Percentiles rank a stretch among this genome's conserved stretches.
Conservation (phyloP, 2,888 invertebrate species). For the Nomada lathburiana region DNA sequence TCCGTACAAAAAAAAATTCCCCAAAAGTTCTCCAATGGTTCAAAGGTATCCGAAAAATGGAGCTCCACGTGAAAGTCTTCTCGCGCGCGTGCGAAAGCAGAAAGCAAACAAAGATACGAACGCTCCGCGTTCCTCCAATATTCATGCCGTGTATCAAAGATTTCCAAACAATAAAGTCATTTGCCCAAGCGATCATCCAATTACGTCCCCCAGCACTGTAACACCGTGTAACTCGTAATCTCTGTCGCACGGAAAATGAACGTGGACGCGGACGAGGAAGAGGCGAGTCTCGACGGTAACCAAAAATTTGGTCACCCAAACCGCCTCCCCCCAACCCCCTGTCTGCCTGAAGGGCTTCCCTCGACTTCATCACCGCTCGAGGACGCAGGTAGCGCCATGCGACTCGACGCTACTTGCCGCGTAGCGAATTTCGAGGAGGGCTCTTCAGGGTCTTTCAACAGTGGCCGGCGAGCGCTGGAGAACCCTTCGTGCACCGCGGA, state of each 20-base stretch:
- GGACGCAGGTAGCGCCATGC: constrained; percentile 75
- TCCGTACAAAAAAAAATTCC: neutral
- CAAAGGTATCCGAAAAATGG: too few relatives aligned
- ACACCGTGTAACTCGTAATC: constrained; percentile 20
- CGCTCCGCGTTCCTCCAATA: too few relatives aligned
- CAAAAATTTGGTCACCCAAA: constrained; percentile 62
- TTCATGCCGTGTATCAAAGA: neutral
- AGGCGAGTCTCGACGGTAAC: constrained; percentile 43
- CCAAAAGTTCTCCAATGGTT: too few relatives aligned
- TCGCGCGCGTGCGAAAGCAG: too few relatives aligned
- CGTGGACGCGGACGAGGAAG: constrained; percentile 26
- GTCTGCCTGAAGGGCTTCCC: constrained; percentile 62
- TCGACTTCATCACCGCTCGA: constrained; percentile 69
- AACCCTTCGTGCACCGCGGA: constrained; percentile 72
- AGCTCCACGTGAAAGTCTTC: rapidly evolving
- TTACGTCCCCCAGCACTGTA: neutral
- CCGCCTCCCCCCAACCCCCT: constrained; percentile 26
- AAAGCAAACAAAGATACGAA: too few relatives aligned
- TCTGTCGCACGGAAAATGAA: neutral
- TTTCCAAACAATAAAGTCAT: constrained; percentile 7
- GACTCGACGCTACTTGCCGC: constrained; percentile 73
- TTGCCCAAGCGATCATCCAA: constrained; percentile 4
- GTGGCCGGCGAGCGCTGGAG: constrained; percentile 76
- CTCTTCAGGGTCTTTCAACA: constrained; percentile 78
- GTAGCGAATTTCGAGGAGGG: constrained; percentile 81